Evolutionary conservation across 2,888 invertebrate genomes (phyloP), one percentile per base, ranked within the genome.

Genomic region (Rhingia campestris): DNA sequence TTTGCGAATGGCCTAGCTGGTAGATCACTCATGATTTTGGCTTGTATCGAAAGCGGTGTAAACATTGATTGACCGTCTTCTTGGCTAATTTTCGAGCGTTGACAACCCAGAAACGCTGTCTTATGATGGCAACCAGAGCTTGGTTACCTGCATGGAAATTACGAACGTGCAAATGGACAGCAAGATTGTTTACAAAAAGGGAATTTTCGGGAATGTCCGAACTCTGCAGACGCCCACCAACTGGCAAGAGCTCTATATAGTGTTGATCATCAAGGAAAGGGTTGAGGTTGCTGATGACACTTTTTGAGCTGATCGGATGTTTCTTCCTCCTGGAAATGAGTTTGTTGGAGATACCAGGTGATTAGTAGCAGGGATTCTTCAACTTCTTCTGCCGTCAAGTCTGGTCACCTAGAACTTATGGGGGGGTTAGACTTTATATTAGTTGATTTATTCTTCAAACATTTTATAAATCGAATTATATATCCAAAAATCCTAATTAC

Each of bases 1-100:
- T 0, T 32, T 1, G n/a, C 6, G 35, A 80, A 73, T 14, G 61
- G 49, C 10, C 43, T 41, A 0, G 73, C 6, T 30, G 59, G 63
- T 30, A 81, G 12, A 51, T 81, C 33, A 22, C 69, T 75, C 75
- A 69, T 75, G 1, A 75, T 75, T 54, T 66, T 7, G 69, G 74
- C 10, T 32, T 39, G 30, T 77, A 59, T n/a, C 35, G 43, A 39
- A 72, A 61, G 22, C 80, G 81, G 3, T 37, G 54, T 0, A 73
- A 12, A 33, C 67, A 81, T 9, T 39, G 5, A 12, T 45, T 33
- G 0, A 85, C n/a, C n/a, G n/a, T n/a, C n/a, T n/a, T n/a, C n/a
- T n/a, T n/a, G n/a, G n/a, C n/a, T n/a, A n/a, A n/a, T 54, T 41
- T 2, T 4, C 58, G n/a, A 2, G 58, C 58, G 30, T 30, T 64